phyloP scores from a whole-genome alignment of 1,140 invertebrate genomes.

The Micrasema longulum region DNA sequence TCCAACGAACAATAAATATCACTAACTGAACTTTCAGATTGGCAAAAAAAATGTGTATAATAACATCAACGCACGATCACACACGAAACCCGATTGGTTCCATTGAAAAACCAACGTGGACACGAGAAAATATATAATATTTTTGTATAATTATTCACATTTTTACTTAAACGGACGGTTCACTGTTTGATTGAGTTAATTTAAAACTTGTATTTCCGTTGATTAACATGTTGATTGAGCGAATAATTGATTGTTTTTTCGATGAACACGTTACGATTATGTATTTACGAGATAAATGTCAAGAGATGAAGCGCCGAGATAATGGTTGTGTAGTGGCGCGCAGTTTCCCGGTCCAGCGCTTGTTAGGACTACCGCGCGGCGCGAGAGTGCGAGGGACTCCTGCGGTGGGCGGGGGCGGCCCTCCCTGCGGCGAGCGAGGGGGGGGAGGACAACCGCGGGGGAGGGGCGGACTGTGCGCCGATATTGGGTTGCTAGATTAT shows the following conservation, averaged over 20 bases:
- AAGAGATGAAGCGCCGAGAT: neutral
- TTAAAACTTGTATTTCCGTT: neutral
- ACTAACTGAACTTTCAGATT: constrained; percentile 13
- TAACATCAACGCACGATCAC: constrained; percentile 49
- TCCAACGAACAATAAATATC: constrained; percentile 3
- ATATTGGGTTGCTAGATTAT: too few species aligned
- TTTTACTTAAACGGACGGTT: neutral
- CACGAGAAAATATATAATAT: neutral
- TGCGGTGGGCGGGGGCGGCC: neutral
- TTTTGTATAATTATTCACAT: neutral
- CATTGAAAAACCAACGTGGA: neutral
- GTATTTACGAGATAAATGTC: constrained; percentile 17
- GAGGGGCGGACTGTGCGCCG: too few species aligned
- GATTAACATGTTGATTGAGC: neutral
- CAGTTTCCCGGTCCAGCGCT: constrained; percentile 24
- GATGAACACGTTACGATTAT: neutral
- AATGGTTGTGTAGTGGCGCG: neutral
- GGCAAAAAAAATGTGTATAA: constrained; percentile 1
- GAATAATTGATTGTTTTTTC: neutral
- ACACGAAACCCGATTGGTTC: constrained; percentile 26
- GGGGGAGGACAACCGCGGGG: constrained; percentile 2
- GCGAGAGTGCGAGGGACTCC: constrained; percentile 15
- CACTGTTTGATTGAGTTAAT: neutral
- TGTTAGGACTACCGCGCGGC: constrained; percentile 25
- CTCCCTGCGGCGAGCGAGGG: neutral